These are phyloP conservation scores for Cryptotermes secundus DNA, from an alignment of 1,140 invertebrate species.

Conservation along the genomic window DNA sequence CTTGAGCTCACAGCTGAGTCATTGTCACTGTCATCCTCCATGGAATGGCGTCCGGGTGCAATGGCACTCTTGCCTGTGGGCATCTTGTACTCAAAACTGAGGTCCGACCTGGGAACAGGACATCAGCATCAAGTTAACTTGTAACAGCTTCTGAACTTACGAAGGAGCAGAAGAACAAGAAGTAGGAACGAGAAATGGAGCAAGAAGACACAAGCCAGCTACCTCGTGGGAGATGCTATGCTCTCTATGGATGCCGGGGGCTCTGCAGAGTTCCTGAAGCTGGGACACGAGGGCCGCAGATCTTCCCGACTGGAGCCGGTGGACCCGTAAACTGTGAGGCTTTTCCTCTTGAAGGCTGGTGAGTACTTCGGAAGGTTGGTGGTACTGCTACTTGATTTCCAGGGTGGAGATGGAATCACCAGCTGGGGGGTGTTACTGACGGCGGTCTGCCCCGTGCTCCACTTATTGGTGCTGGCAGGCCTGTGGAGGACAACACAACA, in stretches of 20 bases:
- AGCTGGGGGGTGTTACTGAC: neutral
- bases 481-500: neutral
- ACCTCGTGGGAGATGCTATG: constrained; percentile 55
- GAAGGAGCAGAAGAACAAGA: too few relatives aligned
- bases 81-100: constrained; percentile 58
- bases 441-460: neutral
- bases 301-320: constrained; percentile 42
- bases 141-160: too few relatives aligned
- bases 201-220: neutral
- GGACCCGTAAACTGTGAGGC: constrained; percentile 63
- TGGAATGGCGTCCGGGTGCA: constrained; percentile 2
- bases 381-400: constrained; percentile 52
- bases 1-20: constrained; percentile 82
- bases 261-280: constrained; percentile 39
- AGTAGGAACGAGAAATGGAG: too few relatives aligned
- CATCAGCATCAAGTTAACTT: too few relatives aligned
- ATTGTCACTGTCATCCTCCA: constrained; percentile 74
- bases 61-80: constrained; percentile 27
- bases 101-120: constrained; percentile 42
- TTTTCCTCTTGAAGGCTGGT: constrained; percentile 78
- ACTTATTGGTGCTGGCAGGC: neutral
- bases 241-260: constrained; percentile 60
- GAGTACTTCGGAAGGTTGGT: constrained; percentile 75
- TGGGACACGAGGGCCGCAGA: constrained; percentile 35
- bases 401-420: constrained; percentile 45